Evolutionary conservation across 2,888 invertebrate genomes (phyloP), one percentile per base, ranked within the genome.

Genomic region (Scelioninae gen. 2): DNA sequence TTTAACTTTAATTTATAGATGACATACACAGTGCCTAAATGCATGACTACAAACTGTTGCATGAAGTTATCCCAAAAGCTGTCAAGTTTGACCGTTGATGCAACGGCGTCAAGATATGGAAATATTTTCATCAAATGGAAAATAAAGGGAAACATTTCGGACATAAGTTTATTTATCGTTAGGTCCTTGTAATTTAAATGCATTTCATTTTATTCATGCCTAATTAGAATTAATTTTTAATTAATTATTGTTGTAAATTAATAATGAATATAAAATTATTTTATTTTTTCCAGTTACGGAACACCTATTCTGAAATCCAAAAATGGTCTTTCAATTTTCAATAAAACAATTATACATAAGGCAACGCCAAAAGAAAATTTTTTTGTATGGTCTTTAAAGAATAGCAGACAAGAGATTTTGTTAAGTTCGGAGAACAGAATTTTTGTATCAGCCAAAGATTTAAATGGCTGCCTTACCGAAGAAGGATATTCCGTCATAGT

Each of bases 1-100:
- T n/a, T n/a, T n/a, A n/a, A n/a, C n/a, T n/a, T n/a, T n/a, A n/a
- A 37, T 35, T 37, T 74, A n/a, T 48, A 84, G 84, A 46, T 81
- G 7, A 55, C 78, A n/a, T 78, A 82, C 28, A 82, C 72, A 22
- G 80, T 84, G 22, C 84, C 85, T 5, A 74, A 81, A 61, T 85
- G 84, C 64, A 76, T 84, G 25, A 80, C 78, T 1, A 43, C 35
- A n/a, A 78, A 73, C 41, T 85, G 84, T 50, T 85, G 85, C 25
- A 35, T 48, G 2, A 64, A 80, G 58, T 69, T 72, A 9, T 61
- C 71, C 11, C 52, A 68, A 25, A 73, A 11, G 0, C 70, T 84
- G 43, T 80, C 82, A 9, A 41, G 73, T 22, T 81, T 81, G 25
- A 61, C 72, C 67, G 79, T 84, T 2, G 53, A 77, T n/a, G 76